These are phyloP conservation scores for Arctocebus calabarensis DNA, from an alignment of 2,797 vertebrate species.

Conservation along the genomic window DNA sequence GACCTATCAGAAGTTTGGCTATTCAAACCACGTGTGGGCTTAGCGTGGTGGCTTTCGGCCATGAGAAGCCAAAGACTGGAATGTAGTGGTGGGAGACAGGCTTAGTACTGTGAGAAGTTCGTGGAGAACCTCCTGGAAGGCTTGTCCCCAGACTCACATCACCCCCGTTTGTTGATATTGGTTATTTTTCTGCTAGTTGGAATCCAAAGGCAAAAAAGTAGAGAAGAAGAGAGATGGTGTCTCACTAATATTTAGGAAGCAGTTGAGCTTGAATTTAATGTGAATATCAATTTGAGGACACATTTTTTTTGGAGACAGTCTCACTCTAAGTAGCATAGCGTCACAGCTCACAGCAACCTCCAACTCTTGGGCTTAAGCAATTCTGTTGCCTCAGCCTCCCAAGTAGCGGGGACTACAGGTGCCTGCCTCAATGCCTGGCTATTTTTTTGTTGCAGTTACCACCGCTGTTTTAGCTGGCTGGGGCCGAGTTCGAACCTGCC, in stretches of 20 bases:
- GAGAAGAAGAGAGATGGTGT: background rate
- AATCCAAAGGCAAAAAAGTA: background rate
- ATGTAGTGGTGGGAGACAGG: background rate
- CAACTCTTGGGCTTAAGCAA: too few relatives aligned
- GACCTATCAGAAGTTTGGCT: constrained; percentile 14
- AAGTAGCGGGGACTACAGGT: too few relatives aligned
- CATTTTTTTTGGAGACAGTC: too few relatives aligned
- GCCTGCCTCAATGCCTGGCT: too few relatives aligned
- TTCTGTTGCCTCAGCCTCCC: too few relatives aligned
- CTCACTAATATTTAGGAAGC: background rate
- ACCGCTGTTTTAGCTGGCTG: too few relatives aligned
- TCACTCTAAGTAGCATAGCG: too few relatives aligned
- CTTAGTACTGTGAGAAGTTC: background rate
- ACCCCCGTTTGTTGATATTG: background rate
- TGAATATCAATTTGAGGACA: background rate
- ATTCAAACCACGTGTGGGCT: background rate
- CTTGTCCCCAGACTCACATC: background rate
- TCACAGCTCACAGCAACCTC: too few relatives aligned
- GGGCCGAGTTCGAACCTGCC: too few relatives aligned
- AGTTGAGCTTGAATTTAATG: background rate
- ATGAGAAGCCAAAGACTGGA: constrained; percentile 30
- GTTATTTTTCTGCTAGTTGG: background rate
- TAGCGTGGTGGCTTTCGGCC: constrained; percentile 41
- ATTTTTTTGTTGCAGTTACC: too few relatives aligned
- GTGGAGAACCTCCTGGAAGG: background rate